A percentile compares a stretch with the other conserved stretches of the same genome.
Evolutionary conservation across 1,140 invertebrate genomes (phyloP).

Genomic region (Panonychus citri): DNA sequence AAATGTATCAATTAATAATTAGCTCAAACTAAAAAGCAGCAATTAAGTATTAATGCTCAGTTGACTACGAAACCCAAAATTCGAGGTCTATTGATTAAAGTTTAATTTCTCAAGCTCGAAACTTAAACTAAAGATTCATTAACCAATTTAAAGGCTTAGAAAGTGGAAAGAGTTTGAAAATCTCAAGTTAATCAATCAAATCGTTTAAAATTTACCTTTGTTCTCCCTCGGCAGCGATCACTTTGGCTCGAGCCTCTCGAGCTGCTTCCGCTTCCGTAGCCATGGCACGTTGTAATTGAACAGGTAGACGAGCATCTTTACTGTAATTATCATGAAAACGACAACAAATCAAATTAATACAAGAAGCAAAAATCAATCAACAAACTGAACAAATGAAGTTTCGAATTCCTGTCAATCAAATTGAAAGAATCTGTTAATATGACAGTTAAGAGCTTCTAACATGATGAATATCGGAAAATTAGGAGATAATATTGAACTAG

Average conservation of each 20-base stretch:
- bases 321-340: neutral
- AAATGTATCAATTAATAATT: neutral
- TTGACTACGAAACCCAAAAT: slow-evolving; percentile 75
- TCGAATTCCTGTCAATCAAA: too few species aligned
- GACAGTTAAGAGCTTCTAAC: too few species aligned
- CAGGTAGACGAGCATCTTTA: slow-evolving; percentile 19
- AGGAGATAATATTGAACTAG: too few species aligned
- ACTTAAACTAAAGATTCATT: too few species aligned
- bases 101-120: too few species aligned
- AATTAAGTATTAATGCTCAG: slow-evolving; percentile 18
- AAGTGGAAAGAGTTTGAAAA: too few species aligned
- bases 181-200: too few species aligned
- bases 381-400: neutral
- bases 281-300: slow-evolving; percentile 25
- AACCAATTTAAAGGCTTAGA: too few species aligned
- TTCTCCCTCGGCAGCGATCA: slow-evolving; percentile 39
- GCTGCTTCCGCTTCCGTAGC: slow-evolving; percentile 24
- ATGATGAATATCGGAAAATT: too few species aligned
- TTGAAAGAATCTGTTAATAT: too few species aligned
- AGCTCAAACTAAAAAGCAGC: neutral
- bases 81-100: slow-evolving; percentile 46
- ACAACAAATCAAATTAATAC: neutral
- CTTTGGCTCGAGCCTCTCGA: slow-evolving; percentile 23
- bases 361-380: neutral
- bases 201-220: slow-evolving; percentile 37